Percentiles rank a stretch among this genome's conserved stretches.
phyloP scores from a whole-genome alignment of 2,888 invertebrate genomes.

The Phrixothrix hirtus region DNA sequence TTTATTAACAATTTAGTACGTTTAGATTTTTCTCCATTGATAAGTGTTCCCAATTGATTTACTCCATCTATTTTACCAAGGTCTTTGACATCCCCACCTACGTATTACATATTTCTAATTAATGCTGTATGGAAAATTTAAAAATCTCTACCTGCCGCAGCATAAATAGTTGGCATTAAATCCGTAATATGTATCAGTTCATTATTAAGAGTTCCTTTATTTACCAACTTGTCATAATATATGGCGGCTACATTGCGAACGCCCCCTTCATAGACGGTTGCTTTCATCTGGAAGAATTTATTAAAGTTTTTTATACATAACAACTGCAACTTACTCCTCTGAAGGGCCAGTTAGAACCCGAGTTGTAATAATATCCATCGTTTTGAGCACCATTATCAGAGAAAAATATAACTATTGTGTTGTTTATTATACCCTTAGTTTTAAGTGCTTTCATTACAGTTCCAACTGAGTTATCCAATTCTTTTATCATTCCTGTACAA shows the following conservation, averaged over 20 bases:
- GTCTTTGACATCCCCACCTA: slow-evolving; percentile 51
- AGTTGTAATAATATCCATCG: slow-evolving; percentile 69
- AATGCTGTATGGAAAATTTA: neutral
- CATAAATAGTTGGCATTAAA: slow-evolving; percentile 73
- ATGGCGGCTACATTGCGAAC: slow-evolving; percentile 73
- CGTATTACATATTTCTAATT: neutral
- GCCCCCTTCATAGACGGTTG: slow-evolving; percentile 81
- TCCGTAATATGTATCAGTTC: slow-evolving; percentile 76
- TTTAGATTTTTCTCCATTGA: slow-evolving; percentile 27
- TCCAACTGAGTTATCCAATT: slow-evolving; percentile 84
- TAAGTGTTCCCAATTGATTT: slow-evolving; percentile 50
- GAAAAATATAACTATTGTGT: slow-evolving; percentile 82
- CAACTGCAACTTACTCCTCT: slow-evolving; percentile 64
- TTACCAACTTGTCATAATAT: slow-evolving; percentile 65
- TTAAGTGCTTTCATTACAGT: slow-evolving; percentile 71
- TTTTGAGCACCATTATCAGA: slow-evolving; percentile 89
- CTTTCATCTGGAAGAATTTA: slow-evolving; percentile 60
- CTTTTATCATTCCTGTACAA: slow-evolving; percentile 77
- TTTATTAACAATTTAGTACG: slow-evolving; percentile 44
- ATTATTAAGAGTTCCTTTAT: slow-evolving; percentile 58
- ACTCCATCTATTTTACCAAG: slow-evolving; percentile 50
- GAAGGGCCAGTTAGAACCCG: slow-evolving; percentile 79
- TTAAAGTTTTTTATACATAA: neutral
- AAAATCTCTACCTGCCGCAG: slow-evolving; percentile 19
- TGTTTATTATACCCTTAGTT: slow-evolving; percentile 69